These are phyloP conservation scores for Oscheius sp. DNA, from an alignment of 1,140 invertebrate species.

Conservation along the genomic window DNA sequence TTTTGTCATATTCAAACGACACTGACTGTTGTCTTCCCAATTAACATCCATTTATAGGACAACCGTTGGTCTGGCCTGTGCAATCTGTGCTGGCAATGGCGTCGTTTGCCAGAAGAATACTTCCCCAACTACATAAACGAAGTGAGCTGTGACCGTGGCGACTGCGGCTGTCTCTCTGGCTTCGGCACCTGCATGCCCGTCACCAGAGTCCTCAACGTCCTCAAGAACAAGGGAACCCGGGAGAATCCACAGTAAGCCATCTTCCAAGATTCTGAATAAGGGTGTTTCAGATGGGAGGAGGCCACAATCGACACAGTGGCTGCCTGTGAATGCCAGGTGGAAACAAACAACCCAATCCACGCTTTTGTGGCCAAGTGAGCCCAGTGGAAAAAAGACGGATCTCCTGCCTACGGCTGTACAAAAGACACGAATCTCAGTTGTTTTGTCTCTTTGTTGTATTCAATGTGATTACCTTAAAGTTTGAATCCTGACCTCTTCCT, in stretches of 20 bases:
- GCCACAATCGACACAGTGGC: background rate
- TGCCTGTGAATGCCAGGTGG: constrained; percentile 9
- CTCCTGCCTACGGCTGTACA: too few species aligned
- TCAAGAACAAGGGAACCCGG: background rate
- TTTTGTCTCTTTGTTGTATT: too few species aligned
- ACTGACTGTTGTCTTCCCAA: background rate
- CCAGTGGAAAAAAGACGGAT: too few species aligned
- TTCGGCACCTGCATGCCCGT: constrained; percentile 7
- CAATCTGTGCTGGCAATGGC: constrained; percentile 12
- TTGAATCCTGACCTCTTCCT: too few species aligned
- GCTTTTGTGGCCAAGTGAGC: background rate
- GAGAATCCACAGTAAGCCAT: background rate
- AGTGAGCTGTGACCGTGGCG: background rate
- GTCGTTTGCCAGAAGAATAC: background rate
- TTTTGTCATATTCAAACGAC: too few species aligned
- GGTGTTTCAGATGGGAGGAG: background rate
- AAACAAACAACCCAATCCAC: background rate
- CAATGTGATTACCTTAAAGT: too few species aligned
- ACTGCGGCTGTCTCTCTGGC: background rate
- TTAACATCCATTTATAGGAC: background rate
- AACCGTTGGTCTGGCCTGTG: background rate
- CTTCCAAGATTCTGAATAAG: background rate
- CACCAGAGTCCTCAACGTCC: background rate
- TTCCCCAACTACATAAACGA: constrained; percentile 12
- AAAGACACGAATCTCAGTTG: too few species aligned